A percentile compares a stretch with the other conserved stretches of the same genome.
Conservation (phyloP, 2,113 vertebrate species). For the Cyanoderma ruficeps region DNA sequence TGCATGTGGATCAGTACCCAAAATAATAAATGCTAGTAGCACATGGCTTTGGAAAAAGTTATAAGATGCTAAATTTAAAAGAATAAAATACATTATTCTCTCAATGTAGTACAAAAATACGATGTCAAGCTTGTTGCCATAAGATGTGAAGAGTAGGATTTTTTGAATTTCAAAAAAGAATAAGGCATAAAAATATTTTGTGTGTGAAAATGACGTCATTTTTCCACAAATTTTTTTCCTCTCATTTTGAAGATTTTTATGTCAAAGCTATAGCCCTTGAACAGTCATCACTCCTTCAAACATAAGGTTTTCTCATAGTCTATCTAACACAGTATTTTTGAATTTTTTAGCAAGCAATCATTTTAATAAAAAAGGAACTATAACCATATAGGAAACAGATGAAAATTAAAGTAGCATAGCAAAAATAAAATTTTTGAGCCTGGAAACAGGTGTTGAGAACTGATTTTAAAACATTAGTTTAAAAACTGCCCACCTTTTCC, state of each 20-base stretch:
- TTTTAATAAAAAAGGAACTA: no score
- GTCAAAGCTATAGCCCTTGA: neutral
- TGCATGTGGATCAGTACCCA: neutral
- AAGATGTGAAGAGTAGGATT: neutral
- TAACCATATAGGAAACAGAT: neutral
- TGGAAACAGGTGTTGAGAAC: neutral
- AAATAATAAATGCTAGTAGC: neutral
- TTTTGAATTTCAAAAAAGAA: neutral
- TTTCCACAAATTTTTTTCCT: neutral
- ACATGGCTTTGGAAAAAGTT: neutral
- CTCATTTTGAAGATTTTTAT: neutral
- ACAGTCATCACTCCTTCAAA: neutral
- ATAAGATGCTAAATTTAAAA: neutral
- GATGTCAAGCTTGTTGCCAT: neutral
- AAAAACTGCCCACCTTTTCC: neutral
- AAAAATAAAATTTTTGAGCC: neutral
- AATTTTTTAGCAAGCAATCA: neutral
- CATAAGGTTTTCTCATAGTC: neutral
- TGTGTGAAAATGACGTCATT: neutral
- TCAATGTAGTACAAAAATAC: neutral
- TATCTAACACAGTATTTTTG: fast-evolving
- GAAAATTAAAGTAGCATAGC: neutral
- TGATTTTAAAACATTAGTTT: neutral
- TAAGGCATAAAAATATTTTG: neutral
- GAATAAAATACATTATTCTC: neutral